Conservation (phyloP, 2,888 invertebrate species). For the Palloptera scutellata region DNA sequence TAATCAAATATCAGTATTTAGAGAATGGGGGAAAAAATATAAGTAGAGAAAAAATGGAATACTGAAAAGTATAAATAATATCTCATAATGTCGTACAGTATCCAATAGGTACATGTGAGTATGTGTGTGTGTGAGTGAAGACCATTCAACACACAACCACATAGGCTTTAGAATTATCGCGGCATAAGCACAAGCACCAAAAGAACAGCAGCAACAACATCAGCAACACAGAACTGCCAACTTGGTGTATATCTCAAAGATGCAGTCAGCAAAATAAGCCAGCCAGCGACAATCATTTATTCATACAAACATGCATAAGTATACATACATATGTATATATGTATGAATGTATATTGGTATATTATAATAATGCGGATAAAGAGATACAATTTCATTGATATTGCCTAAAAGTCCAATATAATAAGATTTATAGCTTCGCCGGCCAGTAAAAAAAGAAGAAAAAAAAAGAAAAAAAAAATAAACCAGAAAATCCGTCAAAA, state of each 20-base stretch:
- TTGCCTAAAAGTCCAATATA: conserved; percentile 63
- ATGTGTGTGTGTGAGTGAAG: neutral
- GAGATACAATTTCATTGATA: conserved; percentile 64
- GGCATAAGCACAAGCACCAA: too few relatives aligned
- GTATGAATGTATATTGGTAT: conserved; percentile 45
- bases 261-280: too few relatives aligned
- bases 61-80: conserved; percentile 51
- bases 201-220: too few relatives aligned
- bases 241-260: too few relatives aligned
- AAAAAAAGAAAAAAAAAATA: neutral
- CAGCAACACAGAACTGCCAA: too few relatives aligned
- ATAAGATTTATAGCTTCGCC: conserved; percentile 58
- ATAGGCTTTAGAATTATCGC: conserved; percentile 6
- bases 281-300: neutral
- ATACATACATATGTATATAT: neutral
- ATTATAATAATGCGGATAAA: conserved; percentile 63
- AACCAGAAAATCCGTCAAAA: too few relatives aligned
- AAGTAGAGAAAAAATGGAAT: conserved; percentile 25
- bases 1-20: conserved; percentile 53
- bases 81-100: conserved; percentile 55
- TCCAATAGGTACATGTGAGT: conserved; percentile 39
- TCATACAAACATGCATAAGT: neutral
- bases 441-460: conserved; percentile 24
- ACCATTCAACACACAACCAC: neutral
- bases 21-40: conserved; percentile 27